Evolutionary conservation across 2,888 invertebrate species (phyloP), one percentile per base, ranked within the genome.

Genomic region (Dolichomitus sp.): DNA sequence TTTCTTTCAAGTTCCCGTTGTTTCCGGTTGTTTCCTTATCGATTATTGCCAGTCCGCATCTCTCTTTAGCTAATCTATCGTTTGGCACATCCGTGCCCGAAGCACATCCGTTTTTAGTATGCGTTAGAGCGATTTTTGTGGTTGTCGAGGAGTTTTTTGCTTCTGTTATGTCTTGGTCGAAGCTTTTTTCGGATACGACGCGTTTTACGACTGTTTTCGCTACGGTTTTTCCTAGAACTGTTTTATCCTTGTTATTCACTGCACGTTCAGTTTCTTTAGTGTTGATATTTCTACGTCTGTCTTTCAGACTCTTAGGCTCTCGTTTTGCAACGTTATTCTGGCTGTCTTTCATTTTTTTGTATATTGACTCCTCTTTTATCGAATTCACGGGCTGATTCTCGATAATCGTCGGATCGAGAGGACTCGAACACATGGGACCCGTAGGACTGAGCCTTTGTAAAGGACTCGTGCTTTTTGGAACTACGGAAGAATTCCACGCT

Each of bases 381-480:
- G 86, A 84, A 40, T n/a, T 84, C 17, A 88, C 87, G 5, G 89
- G 79, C 85, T 90, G 90, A 78, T 90, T 93, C 84, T 94, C 94
- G 5, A 92, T 85, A 61, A 93, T 94, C 37, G 93, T 88, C 83
- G 92, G 93, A n/a, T 94, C 94, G 0, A 93, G 87, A 4, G 94
- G 92, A 88, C 91, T 93, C 81, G 88, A 86, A 77, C 90, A 90
- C 30, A 87, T 7, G 0, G 86, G 89, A 54, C 90, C 86, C 1
- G 90, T 91, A 0, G 93, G 92, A 83, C 92, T 92, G 12, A 85
- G 80, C 75, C 91, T 90, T 74, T 94, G 94, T 63, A 94, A 86
- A 9, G 94, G 94, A 88, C 94, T 94, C 30, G 94, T 93, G 17
- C 93, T 88, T 84, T 91, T 93, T 76, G 92, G 87, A 63, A 83